A percentile compares a stretch with the other conserved stretches of the same genome.
These are phyloP conservation scores for Mormyrus iriodes DNA, from an alignment of 2,113 vertebrate genomes.

Conservation along the genomic window DNA sequence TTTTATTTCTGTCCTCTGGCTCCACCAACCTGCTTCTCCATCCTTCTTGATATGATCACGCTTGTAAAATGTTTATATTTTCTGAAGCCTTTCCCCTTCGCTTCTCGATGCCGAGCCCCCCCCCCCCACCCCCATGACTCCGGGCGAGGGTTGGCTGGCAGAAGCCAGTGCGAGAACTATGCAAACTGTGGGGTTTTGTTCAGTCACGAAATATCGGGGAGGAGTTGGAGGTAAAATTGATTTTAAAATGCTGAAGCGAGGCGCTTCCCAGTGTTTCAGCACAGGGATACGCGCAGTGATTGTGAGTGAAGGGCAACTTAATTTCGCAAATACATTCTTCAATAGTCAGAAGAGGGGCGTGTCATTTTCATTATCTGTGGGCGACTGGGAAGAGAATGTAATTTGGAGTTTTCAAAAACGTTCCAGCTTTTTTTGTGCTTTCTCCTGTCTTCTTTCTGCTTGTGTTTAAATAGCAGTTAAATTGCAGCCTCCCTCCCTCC, in stretches of 20 bases:
- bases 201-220: not conserved
- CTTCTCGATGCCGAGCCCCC: not conserved
- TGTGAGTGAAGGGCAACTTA: constrained; percentile 4
- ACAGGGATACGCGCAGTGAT: not conserved
- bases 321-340: not conserved
- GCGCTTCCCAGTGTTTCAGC: not conserved
- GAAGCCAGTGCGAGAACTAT: not conserved
- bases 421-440: constrained; percentile 28
- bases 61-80: not conserved
- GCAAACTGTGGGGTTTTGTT: not conserved
- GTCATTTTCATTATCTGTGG: constrained; percentile 12
- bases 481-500: not conserved
- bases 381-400: not conserved
- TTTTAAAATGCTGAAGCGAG: not conserved
- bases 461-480: not conserved
- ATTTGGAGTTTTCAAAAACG: constrained; percentile 1
- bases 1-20: not conserved
- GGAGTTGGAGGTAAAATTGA: not conserved
- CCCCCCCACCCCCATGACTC: not conserved
- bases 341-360: not conserved
- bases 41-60: constrained; percentile 21
- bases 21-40: not conserved
- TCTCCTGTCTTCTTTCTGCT: not conserved
- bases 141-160: not conserved
- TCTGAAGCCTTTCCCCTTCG: not conserved